Evolutionary conservation across 2,888 invertebrate genomes (phyloP), one percentile per base, ranked within the genome.

Genomic region (Luffia ferchaultella): DNA sequence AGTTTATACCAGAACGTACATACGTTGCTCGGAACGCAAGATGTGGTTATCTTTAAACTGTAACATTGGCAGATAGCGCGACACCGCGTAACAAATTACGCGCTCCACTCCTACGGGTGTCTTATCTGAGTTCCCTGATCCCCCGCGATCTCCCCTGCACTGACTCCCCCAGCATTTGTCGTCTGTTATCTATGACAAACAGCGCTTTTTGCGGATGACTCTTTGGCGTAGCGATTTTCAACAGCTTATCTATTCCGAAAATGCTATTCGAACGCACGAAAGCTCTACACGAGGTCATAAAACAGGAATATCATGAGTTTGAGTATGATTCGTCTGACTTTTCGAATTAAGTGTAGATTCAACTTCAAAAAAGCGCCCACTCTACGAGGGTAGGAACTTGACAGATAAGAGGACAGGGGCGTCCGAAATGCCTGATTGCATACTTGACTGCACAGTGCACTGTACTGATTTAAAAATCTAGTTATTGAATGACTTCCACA

Each of bases 121-220:
- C 61, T 68, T 70, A 71, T 70, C 69, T 66, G 49, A 52, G 58
- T 53, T 56, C 48, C 61, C 61, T 42, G 41, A 12, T 30, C 30
- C 5, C n/a, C 12, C 30, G 30, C 30, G 30, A 30, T 30, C 30
- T 12, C 30, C 30, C 30, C 5, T 12, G 30, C 30, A 12, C 3
- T 30, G 30, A 12, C 30, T 3, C 30, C 30, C 30, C 30, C 56
- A 59, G 58, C 66, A 68, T 70, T 73, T 70, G 69, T 71, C 65
- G 60, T 55, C 53, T 45, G 60, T 69, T 76, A 76, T 76, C 76
- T 66, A 55, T 53, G 54, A 62, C 67, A 68, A 67, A 70, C 73
- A 73, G 65, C 68, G 65, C 62, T 60, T 51, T 41, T 47, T 18
- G 16, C 16, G 41, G 17, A 44, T 16, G 20, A 49, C 43, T 20